These are phyloP conservation scores for Fragum sueziense DNA, from an alignment of 2,888 invertebrate genomes.

Conservation along the genomic window DNA sequence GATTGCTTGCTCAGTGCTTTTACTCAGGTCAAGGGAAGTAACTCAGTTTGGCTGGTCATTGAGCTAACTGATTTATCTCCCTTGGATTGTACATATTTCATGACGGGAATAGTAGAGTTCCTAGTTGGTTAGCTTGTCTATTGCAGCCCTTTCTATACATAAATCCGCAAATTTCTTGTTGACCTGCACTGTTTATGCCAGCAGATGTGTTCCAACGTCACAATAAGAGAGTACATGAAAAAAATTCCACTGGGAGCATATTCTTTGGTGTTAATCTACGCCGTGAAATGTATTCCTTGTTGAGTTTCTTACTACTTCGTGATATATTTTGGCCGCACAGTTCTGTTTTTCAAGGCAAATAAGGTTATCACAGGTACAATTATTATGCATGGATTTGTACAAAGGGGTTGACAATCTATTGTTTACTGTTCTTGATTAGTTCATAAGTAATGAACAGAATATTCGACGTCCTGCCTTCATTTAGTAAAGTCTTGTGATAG, in stretches of 20 bases:
- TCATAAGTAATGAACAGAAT: neutral
- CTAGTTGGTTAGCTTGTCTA: neutral
- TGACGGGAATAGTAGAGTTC: neutral
- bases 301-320: neutral
- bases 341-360: neutral
- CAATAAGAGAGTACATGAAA: neutral
- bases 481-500: neutral
- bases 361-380: neutral
- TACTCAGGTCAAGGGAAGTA: neutral
- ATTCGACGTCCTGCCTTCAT: neutral
- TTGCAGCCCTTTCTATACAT: neutral
- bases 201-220: neutral
- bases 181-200: neutral
- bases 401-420: neutral
- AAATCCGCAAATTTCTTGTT: neutral
- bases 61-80: neutral
- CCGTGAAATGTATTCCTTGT: neutral
- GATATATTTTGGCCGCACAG: neutral
- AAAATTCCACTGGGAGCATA: neutral
- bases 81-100: neutral
- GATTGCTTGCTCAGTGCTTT: neutral
- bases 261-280: neutral
- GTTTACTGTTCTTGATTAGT: neutral
- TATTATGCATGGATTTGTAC: neutral
- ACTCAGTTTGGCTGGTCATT: neutral